Evolutionary conservation across 2,888 invertebrate species (phyloP), one percentile per base, ranked within the genome.

Genomic region (Palloptera scutellata): DNA sequence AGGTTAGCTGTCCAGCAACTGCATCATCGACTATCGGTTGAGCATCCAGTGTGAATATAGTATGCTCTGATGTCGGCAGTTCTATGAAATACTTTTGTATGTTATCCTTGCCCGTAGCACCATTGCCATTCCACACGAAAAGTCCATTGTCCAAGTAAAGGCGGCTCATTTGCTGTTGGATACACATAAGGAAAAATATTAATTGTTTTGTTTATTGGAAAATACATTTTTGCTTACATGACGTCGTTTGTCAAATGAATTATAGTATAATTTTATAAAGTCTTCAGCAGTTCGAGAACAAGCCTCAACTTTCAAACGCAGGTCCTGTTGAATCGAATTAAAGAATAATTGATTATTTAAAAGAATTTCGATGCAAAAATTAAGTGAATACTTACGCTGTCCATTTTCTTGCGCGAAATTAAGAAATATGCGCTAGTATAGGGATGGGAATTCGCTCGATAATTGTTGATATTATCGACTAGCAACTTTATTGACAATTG

Each of bases 71-170:
- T 0, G 91, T 85, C 1, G 97, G 97, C 66, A 97, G 86, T 73
- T 93, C 92, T 81, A 92, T 89, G 72, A 93, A 89, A 80, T 95
- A 97, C 78, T 94, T 93, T 78, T 94, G 91, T 66, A 98, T 95
- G 70, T 89, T 89, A 45, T 93, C 92, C 77, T 89, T 91, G 8
- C 95, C 95, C 64, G 87, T 89, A 0, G 92, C 88, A 8, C 92
- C 92, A 84, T 95, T 95, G 41, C 97, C 97, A 86, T 97, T 97
- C 97, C 96, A 98, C 55, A 94, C 91, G 62, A 96, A 86, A n/a
- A 92, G 86, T 8, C 93, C 95, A 30, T 90, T 89, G 57, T 95
- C 94, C 76, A 95, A 86, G 80, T 97, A 97, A 54, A 96, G 85
- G 78, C 91, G 91, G 0, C 91, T 88, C 81, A 96, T 90, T 80